These are phyloP conservation scores for Notechis scutatus DNA, from an alignment of 2,113 vertebrate species.

Conservation along the genomic window DNA sequence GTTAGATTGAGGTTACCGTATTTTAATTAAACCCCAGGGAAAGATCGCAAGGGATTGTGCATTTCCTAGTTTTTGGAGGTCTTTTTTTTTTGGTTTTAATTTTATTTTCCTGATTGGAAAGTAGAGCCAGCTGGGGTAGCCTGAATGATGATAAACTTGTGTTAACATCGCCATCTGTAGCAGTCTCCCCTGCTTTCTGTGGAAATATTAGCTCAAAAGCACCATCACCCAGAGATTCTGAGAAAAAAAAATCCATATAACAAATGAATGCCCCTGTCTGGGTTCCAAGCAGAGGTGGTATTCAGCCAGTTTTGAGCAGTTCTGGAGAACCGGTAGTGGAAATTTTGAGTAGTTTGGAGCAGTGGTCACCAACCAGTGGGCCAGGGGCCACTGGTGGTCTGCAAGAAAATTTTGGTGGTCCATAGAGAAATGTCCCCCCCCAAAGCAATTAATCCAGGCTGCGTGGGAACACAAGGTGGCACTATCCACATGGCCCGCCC, in stretches of 20 bases:
- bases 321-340: too few relatives aligned
- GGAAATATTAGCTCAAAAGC: background rate
- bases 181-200: background rate
- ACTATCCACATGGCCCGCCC: too few relatives aligned
- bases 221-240: background rate
- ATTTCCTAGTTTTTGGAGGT: background rate
- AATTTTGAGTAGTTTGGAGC: too few relatives aligned
- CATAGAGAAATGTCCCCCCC: too few relatives aligned
- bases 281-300: too few relatives aligned
- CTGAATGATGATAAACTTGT: background rate
- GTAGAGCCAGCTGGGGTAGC: background rate
- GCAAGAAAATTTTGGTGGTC: too few relatives aligned
- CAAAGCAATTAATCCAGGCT: too few relatives aligned
- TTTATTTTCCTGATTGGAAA: background rate
- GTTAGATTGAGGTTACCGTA: background rate
- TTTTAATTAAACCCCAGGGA: background rate
- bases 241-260: background rate
- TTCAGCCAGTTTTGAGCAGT: too few relatives aligned
- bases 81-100: background rate
- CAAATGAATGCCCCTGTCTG: background rate
- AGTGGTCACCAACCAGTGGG: too few relatives aligned
- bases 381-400: too few relatives aligned
- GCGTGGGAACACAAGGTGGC: too few relatives aligned
- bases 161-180: background rate
- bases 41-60: background rate